Evolutionary conservation across 2,113 vertebrate species (phyloP).

Genomic region (Neopipo cinnamomea): DNA sequence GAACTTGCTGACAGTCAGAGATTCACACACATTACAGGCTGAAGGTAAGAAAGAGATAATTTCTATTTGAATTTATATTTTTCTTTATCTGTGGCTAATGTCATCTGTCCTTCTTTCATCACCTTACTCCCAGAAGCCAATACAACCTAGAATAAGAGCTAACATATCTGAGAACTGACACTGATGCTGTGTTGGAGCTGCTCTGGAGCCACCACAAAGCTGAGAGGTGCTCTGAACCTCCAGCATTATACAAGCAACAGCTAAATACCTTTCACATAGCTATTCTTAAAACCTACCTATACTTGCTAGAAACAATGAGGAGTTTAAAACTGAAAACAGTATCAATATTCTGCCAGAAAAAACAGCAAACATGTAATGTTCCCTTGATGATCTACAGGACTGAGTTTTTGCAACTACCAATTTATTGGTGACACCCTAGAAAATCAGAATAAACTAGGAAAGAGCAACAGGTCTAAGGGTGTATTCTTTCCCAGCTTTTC

Average conservation of each 20-base stretch:
- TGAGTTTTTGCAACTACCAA: too few species aligned
- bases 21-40: neutral
- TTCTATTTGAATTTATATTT: neutral
- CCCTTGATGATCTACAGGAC: too few species aligned
- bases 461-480: too few species aligned
- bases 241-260: neutral
- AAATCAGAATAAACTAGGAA: too few species aligned
- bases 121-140: neutral
- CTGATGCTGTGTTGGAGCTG: accelerated
- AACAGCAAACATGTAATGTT: neutral
- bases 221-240: neutral
- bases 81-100: neutral
- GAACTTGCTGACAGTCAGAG: neutral
- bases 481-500: too few species aligned
- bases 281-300: neutral
- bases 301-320: neutral
- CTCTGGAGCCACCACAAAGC: neutral
- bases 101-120: neutral
- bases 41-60: neutral
- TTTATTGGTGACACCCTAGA: too few species aligned
- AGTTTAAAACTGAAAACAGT: neutral
- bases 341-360: neutral
- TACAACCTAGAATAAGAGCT: neutral
- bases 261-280: neutral
- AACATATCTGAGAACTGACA: neutral